Percentiles rank a stretch among this genome's conserved stretches.
phyloP scores from a whole-genome alignment of 2,888 invertebrate species.

The Creontiades dilutus region DNA sequence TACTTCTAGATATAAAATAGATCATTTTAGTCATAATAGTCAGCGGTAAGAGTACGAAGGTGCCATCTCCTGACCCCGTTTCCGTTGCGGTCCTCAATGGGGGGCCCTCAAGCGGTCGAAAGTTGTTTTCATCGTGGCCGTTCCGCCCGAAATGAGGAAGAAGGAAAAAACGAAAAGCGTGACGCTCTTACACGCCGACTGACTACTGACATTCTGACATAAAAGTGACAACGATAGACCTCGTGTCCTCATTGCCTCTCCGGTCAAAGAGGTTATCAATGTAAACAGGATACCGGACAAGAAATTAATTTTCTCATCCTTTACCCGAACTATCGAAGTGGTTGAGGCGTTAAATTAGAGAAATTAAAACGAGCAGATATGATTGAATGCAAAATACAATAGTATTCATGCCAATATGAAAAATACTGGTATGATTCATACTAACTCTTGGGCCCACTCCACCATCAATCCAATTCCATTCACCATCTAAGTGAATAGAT shows the following conservation, averaged over 20 bases:
- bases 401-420: no score
- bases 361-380: no score
- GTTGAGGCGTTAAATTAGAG: no score
- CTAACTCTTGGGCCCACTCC: no score
- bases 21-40: no score
- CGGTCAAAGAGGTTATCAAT: not conserved
- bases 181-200: conserved; percentile 38
- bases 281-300: not conserved
- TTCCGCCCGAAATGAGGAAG: conserved; percentile 65
- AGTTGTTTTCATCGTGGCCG: conserved; percentile 66
- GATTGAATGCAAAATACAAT: no score
- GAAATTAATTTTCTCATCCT: not conserved
- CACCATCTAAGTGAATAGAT: no score
- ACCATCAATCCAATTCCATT: no score
- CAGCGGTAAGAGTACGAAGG: no score
- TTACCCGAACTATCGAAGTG: no score
- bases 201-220: conserved; percentile 13
- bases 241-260: not conserved
- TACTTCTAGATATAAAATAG: no score
- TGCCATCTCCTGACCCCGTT: not conserved
- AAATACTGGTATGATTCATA: no score
- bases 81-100: not conserved
- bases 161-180: conserved; percentile 65
- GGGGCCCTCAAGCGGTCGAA: conserved; percentile 22
- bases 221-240: conserved; percentile 18